phyloP scores from a whole-genome alignment of 2,113 vertebrate genomes.

The Megaptera novaeangliae region DNA sequence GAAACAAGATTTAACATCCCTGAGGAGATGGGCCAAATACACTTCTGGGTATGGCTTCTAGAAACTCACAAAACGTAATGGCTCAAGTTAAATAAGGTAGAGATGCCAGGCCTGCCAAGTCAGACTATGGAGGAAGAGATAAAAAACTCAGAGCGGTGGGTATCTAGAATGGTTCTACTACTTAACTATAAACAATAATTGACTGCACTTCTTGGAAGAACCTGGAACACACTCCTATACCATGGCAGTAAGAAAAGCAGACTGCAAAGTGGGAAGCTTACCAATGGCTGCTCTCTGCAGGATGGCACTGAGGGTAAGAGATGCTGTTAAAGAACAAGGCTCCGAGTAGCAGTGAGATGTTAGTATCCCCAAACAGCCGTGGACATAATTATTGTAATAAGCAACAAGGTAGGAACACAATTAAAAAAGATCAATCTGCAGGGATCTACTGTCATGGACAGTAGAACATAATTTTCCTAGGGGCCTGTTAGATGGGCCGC shows the following conservation, averaged over 20 bases:
- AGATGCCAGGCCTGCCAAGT: background rate
- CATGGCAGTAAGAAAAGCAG: background rate
- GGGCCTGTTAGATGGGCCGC: background rate
- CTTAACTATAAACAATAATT: background rate
- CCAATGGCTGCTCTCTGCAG: background rate
- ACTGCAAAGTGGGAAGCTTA: background rate
- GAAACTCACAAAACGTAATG: background rate
- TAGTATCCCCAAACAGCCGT: background rate
- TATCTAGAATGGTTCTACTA: background rate
- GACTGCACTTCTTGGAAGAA: background rate
- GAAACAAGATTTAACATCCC: background rate
- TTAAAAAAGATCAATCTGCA: background rate
- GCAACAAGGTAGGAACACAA: background rate
- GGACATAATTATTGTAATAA: background rate
- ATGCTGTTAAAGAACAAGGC: background rate
- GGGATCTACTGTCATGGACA: background rate
- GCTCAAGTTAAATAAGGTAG: background rate
- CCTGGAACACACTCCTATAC: background rate
- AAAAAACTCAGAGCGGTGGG: background rate
- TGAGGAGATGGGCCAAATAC: background rate
- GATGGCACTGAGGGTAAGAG: background rate
- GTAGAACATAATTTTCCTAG: background rate
- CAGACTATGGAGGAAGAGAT: background rate
- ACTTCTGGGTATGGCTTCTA: background rate
- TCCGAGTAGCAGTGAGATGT: background rate